Base-by-base conservation (phyloP, 1,140 invertebrate species). In the Gerris buenoi region DNA sequence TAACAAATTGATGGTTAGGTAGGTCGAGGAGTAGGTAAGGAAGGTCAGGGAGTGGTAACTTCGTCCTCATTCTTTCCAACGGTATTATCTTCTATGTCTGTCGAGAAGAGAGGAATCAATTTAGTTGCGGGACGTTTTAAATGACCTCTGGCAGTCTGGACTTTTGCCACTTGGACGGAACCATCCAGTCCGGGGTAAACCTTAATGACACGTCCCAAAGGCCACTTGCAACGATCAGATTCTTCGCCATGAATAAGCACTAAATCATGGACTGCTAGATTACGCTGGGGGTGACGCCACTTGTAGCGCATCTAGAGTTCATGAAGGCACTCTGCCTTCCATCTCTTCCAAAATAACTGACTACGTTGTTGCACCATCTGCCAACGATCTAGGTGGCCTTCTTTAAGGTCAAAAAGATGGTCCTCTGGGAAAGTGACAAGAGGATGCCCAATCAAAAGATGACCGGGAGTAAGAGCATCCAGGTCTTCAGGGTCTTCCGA, bases 161-260 rank as follows among this genome's bases (percentile, higher is more conserved):
- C 26, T 18, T 25, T 64, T n/a, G 26, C 63, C 15, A 64, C 63
- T 15, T 27, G 63, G 18, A 64, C 63, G 26, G 29, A 14, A 3
- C 26, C 63, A 64, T 64, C 63, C 13, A 3, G 3, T 26, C 63
- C 63, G 1, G 70, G 69, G 66, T 70, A 59, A 15, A 60, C n/a
- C n/a, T 27, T 23, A 25, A 63, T 66, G 18, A 71, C 61, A 61
- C 69, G 28, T 26, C 46, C 72, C 1, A 71, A 26, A 0, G 46
- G 63, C 70, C 69, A 70, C 25, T 64, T 59, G 0, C 64, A 63
- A 2, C 74, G 73, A 10, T 67, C 1, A 59, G 75, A 74, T 13
- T 76, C 72, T 63, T 77, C 73, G 59, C 76, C 75, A n/a, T n/a
- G n/a, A 0, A 78, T 56, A 0, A 78, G 15, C 0, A 79, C 77